Base-by-base conservation (phyloP, 2,888 invertebrate species). In the Pandemis cinnamomeana region DNA sequence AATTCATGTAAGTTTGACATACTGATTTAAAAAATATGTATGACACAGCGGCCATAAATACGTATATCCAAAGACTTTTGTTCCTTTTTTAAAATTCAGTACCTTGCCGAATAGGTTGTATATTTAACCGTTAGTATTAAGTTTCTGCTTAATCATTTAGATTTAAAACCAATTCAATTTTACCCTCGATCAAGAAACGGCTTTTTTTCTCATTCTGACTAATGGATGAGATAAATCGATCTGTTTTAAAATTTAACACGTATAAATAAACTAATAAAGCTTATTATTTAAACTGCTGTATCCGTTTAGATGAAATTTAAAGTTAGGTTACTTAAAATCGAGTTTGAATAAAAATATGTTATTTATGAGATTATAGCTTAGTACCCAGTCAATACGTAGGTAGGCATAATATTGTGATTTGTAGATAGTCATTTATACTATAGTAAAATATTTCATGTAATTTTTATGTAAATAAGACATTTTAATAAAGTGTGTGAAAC, bases 21-120 rank as follows among this genome's bases (percentile, higher is more conserved):
- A 13, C n/a, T 60, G 27, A 60, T 36, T 27, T 41, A 41, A 36
- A 27, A 41, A 13, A 41, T 13, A 41, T 48, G 41, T 20, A 20
- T 72, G 44, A 55, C 15, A 53, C 44, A 76, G 85, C 83, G 85
- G 87, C 86, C 86, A 86, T 86, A 85, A 80, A 84, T 51, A 42
- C 48, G 64, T 81, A 77, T 78, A 78, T 78, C 75, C 71, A 76
- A 76, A 76, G 76, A 76, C 41, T 72, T 71, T 71, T 72, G 75
- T 77, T 75, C 77, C 78, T 71, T 75, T 81, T 80, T 77, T 64
- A 66, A 79, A 80, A 78, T 76, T 79, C 77, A 78, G 76, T 74
- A 76, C 78, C 86, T 86, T 86, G 86, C 86, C 86, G 60, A 70
- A 51, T 73, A 70, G 66, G 60, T 67, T 67, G 48, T 73, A 64